A percentile compares a stretch with the other conserved stretches of the same genome.
These are phyloP conservation scores for Plecotus auritus DNA, from an alignment of 2,113 vertebrate species.

Conservation along the genomic window DNA sequence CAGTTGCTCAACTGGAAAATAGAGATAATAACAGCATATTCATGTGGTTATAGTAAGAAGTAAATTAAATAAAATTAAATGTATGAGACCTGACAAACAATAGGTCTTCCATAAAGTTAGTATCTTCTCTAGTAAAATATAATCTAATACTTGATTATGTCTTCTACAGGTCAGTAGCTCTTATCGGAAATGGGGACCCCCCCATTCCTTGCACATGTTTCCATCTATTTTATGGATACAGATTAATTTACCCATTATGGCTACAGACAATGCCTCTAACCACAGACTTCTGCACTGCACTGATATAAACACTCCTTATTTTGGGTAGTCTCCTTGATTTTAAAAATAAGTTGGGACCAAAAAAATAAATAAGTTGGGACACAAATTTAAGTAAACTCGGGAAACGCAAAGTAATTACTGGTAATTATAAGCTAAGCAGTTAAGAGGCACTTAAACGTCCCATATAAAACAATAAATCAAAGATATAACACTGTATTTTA, in stretches of 20 bases:
- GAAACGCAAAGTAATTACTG: slow-evolving; percentile 36
- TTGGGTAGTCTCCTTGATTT: not conserved
- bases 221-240: not conserved
- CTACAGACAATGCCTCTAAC: not conserved
- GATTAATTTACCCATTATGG: not conserved
- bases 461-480: slow-evolving; percentile 3
- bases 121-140: slow-evolving; percentile 8
- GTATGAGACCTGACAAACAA: not conserved
- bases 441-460: slow-evolving; percentile 27
- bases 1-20: slow-evolving; percentile 32
- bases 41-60: not conserved
- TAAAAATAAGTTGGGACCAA: slow-evolving; percentile 2
- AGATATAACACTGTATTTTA: not conserved
- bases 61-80: slow-evolving; percentile 5
- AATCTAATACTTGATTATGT: not conserved
- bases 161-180: not conserved
- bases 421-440: slow-evolving; percentile 34
- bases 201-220: not conserved
- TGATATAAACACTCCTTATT: not conserved
- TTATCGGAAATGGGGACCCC: not conserved
- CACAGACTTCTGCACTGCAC: not conserved
- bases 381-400: slow-evolving; percentile 22
- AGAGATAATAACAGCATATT: not conserved
- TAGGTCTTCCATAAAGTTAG: not conserved
- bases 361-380: not conserved